Base-by-base conservation (phyloP, 1,140 invertebrate species). In the Phymastichus coffea region DNA sequence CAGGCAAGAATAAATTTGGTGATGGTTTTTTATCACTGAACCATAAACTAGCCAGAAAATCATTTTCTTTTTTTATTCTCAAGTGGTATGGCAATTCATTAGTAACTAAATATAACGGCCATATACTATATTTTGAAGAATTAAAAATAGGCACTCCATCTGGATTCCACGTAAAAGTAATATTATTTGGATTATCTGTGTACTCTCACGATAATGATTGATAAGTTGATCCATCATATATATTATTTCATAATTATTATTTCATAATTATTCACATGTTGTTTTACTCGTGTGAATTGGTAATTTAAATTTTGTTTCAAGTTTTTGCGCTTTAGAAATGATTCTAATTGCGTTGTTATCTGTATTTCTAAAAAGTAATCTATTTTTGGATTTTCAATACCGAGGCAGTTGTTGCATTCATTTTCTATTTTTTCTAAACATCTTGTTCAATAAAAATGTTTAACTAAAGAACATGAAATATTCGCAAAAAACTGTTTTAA, bases 91-190 rank as follows among this genome's bases (percentile, higher is more conserved):
- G 38, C 8, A 40, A 17, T 17, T 40, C 38, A 17, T 40, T 40
- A 17, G 14, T 22, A 2, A 47, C 15, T 17, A 47, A 15, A 19
- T 47, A 47, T 3, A 47, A 25, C 2, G 44, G 44, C 44, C 44
- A 47, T 8, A 47, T 28, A n/a, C 22, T 26, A 12, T 25, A 22
- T 28, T 47, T 47, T 3, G 44, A 47, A 2, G 44, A 47, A 12
- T 40, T 40, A 17, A 40, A 40, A 6, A 40, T 9, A 4, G 10
- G 10, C 4, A 40, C 8, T 17, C 47, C 47, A 33, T 49, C 30
- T 20, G 28, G 17, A 14, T 49, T 49, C 47, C 47, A 49, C 3
- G 44, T 25, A 15, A 52, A 52, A 23, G 49, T 52, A n/a, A 52
- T 52, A 38, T 40, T 38, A 15, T 40, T 38, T 22, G 4, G 14